Base-by-base conservation (phyloP, 2,888 invertebrate genomes). In the Colostygia pectinataria region DNA sequence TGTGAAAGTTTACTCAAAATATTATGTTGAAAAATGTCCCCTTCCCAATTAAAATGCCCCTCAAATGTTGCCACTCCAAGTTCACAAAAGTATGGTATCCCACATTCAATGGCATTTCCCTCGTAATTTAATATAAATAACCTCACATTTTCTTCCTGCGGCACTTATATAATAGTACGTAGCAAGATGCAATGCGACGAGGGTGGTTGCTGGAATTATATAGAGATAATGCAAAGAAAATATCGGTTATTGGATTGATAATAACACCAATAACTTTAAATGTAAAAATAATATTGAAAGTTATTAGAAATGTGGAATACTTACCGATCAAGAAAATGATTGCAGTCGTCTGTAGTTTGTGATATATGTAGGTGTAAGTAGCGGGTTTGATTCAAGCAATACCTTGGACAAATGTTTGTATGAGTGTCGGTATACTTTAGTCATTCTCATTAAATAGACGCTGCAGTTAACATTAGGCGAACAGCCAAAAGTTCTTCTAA, bases 81-180 rank as follows among this genome's bases (percentile, higher is more conserved):
- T 34, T 46, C 18, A 34, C 40, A 13, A 14, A 42, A 27, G 13
- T 40, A 34, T 28, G 31, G 42, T 18, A 39, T 45, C 28, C 38
- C 34, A 32, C 28, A 29, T 46, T 32, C 53, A 38, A 44, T 31
- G 34, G 58, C 47, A 50, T 60, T 67, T 68, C 72, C 72, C 65
- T 52, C 48, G 68, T 84, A 82, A 82, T 83, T 82, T 75, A 80
- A 83, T 83, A 82, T 80, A 78, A 82, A 84, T 84, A 80, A 74
- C 76, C 71, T 69, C 65, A 63, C 76, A 72, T 80, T 40, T 77
- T 74, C 72, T 73, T 67, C 74, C 64, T 63, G 63, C 63, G 62
- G 66, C 70, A 75, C 71, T 78, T 77, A 70, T 69, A 68, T 70
- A 71, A 76, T 71, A 4, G 71, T 73, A 68, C 68, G 63, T 18